These are phyloP conservation scores for Laticauda laticaudata DNA, from an alignment of 2,113 vertebrate species.

Conservation along the genomic window DNA sequence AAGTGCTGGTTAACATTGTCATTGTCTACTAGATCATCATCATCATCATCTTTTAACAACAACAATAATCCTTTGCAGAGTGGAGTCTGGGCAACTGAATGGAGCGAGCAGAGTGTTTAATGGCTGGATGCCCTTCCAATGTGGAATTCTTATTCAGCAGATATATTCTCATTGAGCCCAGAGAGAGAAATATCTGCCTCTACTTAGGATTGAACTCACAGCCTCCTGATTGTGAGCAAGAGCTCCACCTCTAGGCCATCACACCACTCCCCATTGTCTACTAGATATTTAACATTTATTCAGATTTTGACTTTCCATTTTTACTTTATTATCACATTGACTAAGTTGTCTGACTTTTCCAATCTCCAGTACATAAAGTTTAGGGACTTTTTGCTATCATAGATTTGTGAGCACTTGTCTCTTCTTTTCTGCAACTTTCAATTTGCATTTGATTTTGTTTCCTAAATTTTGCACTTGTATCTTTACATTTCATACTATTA, in stretches of 20 bases:
- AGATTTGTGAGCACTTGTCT: not conserved
- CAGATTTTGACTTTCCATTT: not conserved
- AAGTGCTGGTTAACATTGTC: not conserved
- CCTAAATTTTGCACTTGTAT: not conserved
- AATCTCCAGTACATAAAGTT: not conserved
- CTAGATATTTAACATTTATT: not conserved
- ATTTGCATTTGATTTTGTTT: not conserved
- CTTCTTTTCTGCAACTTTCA: not conserved
- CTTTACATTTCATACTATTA: not conserved
- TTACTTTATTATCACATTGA: not conserved
- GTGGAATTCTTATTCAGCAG: too few relatives aligned
- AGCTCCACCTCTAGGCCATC: too few relatives aligned
- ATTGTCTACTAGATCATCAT: not conserved
- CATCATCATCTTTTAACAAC: too few relatives aligned
- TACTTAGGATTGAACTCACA: too few relatives aligned
- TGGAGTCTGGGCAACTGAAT: too few relatives aligned
- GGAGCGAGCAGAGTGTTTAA: too few relatives aligned
- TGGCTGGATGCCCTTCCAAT: too few relatives aligned
- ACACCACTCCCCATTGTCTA: not conserved
- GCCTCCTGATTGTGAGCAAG: too few relatives aligned
- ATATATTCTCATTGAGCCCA: too few relatives aligned
- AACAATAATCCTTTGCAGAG: too few relatives aligned
- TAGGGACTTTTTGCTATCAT: not conserved
- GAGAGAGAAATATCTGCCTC: too few relatives aligned
- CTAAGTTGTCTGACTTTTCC: not conserved